Evolutionary conservation across 2,113 vertebrate genomes (phyloP), one percentile per base, ranked within the genome.

Genomic region (Leuciscus idus): DNA sequence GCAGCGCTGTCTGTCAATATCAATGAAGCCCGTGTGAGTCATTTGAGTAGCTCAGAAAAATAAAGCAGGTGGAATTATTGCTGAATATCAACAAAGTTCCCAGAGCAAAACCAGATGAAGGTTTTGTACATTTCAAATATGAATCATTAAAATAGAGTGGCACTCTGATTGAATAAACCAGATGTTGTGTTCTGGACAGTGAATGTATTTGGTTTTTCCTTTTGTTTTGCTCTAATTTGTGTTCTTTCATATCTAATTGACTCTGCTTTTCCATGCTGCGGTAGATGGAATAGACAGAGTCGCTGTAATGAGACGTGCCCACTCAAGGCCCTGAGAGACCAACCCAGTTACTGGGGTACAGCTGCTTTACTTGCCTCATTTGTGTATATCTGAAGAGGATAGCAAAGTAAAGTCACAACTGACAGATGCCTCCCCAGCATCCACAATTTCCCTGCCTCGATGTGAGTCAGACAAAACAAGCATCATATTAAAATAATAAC

Each of bases 251-350:
- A 70, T 85, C 70, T 85, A 81, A 85, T 85, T 77, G 83, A 50
- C 61, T 68, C 36, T 43, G 70, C 70, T 66, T 36, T 76, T 85
- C 70, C 70, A 64, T 21, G 4, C 64, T 33, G 55, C 17, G 52
- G 66, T 86, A 72, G 77, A 64, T 76, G 28, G 12, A 70, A 82
- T 75, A 61, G 48, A 66, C 26, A 79, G 83, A 84, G 85, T n/a
- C 36, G 46, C 84, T 30, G 55, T 81, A 87, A 88, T 86, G 72
- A 90, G 83, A 88, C 83, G 3, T 68, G 23, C 68, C 55, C 26
- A 90, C 64, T 87, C 8, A 1, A 86, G 84, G 70, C 84, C 68
- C 84, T 85, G 30, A 74, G 91, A 87, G 85, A 87, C 66, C 57
- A 36, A 50, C 43, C 76, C 83, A 4, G 39, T 89, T 79, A 75